These are phyloP conservation scores for Drosophila neotestacea DNA, from an alignment of 2,888 invertebrate genomes.

Conservation along the genomic window DNA sequence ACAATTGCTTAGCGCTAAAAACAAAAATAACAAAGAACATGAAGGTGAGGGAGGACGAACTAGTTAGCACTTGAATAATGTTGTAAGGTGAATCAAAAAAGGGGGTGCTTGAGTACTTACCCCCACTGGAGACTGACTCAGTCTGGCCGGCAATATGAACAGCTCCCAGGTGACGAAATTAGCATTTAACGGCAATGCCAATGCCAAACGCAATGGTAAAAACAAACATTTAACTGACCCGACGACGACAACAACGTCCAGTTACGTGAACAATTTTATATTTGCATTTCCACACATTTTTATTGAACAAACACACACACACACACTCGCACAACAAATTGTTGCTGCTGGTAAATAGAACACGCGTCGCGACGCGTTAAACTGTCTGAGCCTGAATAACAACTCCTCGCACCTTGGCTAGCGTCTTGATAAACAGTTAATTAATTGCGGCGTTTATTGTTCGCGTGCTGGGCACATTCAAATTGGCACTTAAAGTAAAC, in stretches of 20 bases:
- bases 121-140: constrained; percentile 20
- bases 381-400: constrained; percentile 10
- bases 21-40: constrained; percentile 17
- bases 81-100: neutral
- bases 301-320: constrained; percentile 27
- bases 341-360: constrained; percentile 10
- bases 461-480: constrained; percentile 53
- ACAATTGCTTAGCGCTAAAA: constrained; percentile 47
- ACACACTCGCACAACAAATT: constrained; percentile 22
- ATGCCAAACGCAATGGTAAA: constrained; percentile 36
- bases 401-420: constrained; percentile 27
- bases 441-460: constrained; percentile 58
- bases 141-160: constrained; percentile 23
- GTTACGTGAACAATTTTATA: constrained; percentile 46
- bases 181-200: constrained; percentile 60
- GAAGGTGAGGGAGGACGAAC: constrained; percentile 48
- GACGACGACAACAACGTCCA: constrained; percentile 22
- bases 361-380: constrained; percentile 27
- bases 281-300: constrained; percentile 47
- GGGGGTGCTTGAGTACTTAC: constrained; percentile 37
- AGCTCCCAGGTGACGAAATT: constrained; percentile 57
- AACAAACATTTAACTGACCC: constrained; percentile 35
- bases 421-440: constrained; percentile 53
- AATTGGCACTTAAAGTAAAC: constrained; percentile 41
- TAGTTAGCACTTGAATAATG: constrained; percentile 57